Conservation (phyloP, 2,113 vertebrate genomes). For the Pluvianellus socialis region DNA sequence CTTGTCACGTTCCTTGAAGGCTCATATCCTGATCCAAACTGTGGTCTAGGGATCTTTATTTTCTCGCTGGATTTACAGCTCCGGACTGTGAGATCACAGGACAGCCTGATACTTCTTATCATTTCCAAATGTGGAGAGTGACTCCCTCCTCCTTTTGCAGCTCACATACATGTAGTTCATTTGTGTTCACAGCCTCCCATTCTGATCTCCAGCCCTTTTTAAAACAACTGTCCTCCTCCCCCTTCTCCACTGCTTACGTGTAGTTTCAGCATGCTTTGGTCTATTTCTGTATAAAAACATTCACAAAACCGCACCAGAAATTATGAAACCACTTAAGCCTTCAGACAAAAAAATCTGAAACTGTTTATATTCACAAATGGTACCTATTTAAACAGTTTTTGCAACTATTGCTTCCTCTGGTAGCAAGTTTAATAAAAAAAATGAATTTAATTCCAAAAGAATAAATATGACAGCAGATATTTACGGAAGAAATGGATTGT, state of each 20-base stretch:
- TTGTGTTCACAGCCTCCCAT: background rate
- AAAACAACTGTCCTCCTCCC: background rate
- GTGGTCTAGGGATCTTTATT: background rate
- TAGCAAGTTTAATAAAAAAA: conserved; percentile 46
- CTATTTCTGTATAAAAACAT: conserved; percentile 6
- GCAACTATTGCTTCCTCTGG: conserved; percentile 55
- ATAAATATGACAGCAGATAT: conserved; percentile 63
- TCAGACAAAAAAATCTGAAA: conserved; percentile 28
- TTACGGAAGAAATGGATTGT: conserved; percentile 53
- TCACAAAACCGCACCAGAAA: conserved; percentile 7
- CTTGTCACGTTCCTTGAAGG: background rate
- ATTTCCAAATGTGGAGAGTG: background rate
- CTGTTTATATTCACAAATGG: conserved; percentile 55
- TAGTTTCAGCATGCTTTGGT: conserved; percentile 23
- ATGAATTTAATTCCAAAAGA: conserved; percentile 44
- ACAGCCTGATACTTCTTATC: background rate
- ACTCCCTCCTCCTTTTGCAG: background rate
- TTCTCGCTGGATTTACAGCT: conserved; percentile 1
- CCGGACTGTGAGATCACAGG: background rate
- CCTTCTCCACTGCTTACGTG: background rate
- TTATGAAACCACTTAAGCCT: conserved; percentile 26
- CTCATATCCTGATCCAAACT: background rate
- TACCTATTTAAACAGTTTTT: conserved; percentile 49
- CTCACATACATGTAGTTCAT: background rate
- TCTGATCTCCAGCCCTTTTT: background rate